These are phyloP conservation scores for Bombyx mandarina DNA, from an alignment of 1,140 invertebrate genomes.

Conservation along the genomic window DNA sequence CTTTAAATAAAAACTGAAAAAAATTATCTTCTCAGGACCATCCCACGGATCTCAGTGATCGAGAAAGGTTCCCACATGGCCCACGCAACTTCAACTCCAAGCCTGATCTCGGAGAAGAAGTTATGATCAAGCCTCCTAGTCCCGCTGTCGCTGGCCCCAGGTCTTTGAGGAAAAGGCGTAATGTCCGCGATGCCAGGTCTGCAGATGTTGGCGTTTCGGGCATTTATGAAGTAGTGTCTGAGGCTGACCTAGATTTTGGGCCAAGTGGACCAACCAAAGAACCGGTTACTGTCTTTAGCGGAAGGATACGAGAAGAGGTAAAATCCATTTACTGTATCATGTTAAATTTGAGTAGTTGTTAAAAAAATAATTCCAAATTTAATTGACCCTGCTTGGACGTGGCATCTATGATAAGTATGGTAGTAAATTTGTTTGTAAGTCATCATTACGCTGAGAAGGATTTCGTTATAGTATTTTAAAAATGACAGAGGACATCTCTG, in stretches of 20 bases:
- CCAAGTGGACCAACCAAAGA: constrained; percentile 76
- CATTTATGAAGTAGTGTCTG: constrained; percentile 92
- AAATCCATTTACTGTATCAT: neutral
- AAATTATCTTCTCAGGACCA: constrained; percentile 61
- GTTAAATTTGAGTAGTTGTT: neutral
- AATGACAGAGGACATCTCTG: too few relatives aligned
- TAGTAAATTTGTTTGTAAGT: too few relatives aligned
- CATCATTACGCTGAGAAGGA: too few relatives aligned
- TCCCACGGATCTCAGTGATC: constrained; percentile 69
- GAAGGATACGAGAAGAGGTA: constrained; percentile 87
- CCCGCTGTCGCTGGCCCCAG: constrained; percentile 73
- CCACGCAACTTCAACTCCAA: constrained; percentile 76
- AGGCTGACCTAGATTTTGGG: constrained; percentile 92
- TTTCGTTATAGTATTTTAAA: too few relatives aligned
- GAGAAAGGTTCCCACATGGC: constrained; percentile 86
- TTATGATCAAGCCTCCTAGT: constrained; percentile 48
- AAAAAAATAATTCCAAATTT: neutral
- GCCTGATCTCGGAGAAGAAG: constrained; percentile 36
- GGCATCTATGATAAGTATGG: too few relatives aligned
- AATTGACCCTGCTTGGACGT: neutral
- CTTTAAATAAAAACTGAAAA: too few relatives aligned
- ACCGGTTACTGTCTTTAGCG: constrained; percentile 89
- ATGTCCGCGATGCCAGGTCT: constrained; percentile 80
- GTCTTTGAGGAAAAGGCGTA: constrained; percentile 74
- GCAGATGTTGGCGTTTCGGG: constrained; percentile 90